Evolutionary conservation across 2,888 invertebrate species (phyloP).

Genomic region (Apamea epomidion): DNA sequence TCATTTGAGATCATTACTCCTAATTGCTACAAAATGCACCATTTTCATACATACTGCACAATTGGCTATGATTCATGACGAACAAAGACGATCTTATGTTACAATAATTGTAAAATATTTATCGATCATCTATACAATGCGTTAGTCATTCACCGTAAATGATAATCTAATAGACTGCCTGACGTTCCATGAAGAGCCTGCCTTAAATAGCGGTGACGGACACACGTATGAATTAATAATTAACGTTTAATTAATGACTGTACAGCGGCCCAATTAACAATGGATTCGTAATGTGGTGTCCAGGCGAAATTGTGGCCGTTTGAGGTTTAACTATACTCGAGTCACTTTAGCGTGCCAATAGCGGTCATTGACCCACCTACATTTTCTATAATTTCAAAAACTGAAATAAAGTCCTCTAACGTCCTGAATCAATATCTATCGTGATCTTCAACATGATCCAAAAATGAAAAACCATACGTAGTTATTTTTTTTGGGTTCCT

Average conservation of each 20-base stretch:
- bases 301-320: constrained; percentile 2
- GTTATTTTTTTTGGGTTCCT: too few relatives aligned
- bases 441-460: background rate
- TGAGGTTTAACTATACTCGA: background rate
- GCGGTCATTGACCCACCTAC: background rate
- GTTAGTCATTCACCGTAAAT: constrained; percentile 71
- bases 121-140: constrained; percentile 72
- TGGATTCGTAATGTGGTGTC: constrained; percentile 15
- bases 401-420: background rate
- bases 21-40: constrained; percentile 40
- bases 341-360: background rate
- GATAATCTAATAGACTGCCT: constrained; percentile 65
- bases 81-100: constrained; percentile 69
- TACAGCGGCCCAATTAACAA: constrained; percentile 40
- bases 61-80: constrained; percentile 69
- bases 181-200: constrained; percentile 28
- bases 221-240: constrained; percentile 54
- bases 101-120: constrained; percentile 71
- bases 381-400: background rate
- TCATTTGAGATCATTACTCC: constrained; percentile 52
- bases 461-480: background rate
- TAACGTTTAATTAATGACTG: constrained; percentile 45
- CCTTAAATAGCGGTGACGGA: constrained; percentile 54
- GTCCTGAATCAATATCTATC: background rate
- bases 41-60: constrained; percentile 47